Conservation (phyloP, 2,888 invertebrate species). For the Orthosia gracilis region DNA sequence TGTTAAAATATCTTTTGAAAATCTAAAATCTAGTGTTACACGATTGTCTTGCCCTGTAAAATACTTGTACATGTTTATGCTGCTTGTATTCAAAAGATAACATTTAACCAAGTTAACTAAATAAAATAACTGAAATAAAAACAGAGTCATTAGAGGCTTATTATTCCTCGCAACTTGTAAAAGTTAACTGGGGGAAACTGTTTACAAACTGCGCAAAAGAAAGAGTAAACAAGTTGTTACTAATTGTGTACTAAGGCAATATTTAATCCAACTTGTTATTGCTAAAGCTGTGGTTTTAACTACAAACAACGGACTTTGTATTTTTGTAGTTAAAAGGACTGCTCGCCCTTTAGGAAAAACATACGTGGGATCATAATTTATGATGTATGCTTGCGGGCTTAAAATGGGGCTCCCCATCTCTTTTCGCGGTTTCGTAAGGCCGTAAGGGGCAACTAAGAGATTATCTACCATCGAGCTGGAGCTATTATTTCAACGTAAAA, state of each 20-base stretch:
- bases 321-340: conserved; percentile 42
- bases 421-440: conserved; percentile 13
- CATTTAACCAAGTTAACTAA: conserved; percentile 16
- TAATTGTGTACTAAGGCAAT: conserved; percentile 57
- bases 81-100: conserved; percentile 11
- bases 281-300: conserved; percentile 42
- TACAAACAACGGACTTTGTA: conserved; percentile 34
- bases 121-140: conserved; percentile 41
- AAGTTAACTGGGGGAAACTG: conserved; percentile 53
- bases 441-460: conserved; percentile 26
- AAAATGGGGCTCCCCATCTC: conserved; percentile 27
- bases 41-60: neutral
- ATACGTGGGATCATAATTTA: conserved; percentile 43
- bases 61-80: neutral
- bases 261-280: conserved; percentile 60
- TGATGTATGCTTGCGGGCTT: conserved; percentile 32
- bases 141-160: conserved; percentile 52
- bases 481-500: neutral
- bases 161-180: conserved; percentile 45
- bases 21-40: neutral
- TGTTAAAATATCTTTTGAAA: neutral
- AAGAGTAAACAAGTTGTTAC: conserved; percentile 58
- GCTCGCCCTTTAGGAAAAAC: conserved; percentile 28
- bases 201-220: conserved; percentile 57
- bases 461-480: conserved; percentile 21